Evolutionary conservation across 2,888 invertebrate genomes (phyloP), one percentile per base, ranked within the genome.

Genomic region (Trissolcus brochymenae): DNA sequence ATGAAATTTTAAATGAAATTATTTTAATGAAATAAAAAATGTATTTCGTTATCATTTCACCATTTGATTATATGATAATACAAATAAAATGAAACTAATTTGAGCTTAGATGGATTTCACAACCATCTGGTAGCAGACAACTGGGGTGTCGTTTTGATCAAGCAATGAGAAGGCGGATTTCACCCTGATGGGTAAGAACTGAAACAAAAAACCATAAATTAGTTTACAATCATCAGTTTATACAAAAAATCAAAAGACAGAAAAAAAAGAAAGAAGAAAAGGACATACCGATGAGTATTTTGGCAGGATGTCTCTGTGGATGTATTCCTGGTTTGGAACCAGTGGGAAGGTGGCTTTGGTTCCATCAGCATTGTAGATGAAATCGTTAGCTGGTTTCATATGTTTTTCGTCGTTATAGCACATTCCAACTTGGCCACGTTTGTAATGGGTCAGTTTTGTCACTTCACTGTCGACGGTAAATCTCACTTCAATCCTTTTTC

Each of bases 311-410:
- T 17, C 11, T 51, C 6, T 51, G 21, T 51, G 19, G 17, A 51
- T 11, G 11, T 51, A 51, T 51, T 9, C 11, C 11, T 13, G 3
- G 17, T 11, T 6, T 4, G 51, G 17, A 51, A 16, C 17, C 51
- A 51, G 51, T 6, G 51, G 51, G 51, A 51, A 51, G 19, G 16
- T 19, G 4, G 51, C 51, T 51, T 51, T 16, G 17, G 51, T 17
- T 1, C 51, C 51, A 51, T 51, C 19, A 19, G 1, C 11, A 51
- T 17, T 17, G 51, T 17, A 51, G 14, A 51, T 19, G 7, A 17
- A 13, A 51, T 19, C 19, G 4, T 51, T 19, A 4, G 51, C 51
- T 19, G 19, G 19, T 9, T 16, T 51, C 19, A 51, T 17, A 14
- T 51, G 51, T 9, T n/a, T 17, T 17, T 17, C 19, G 6, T 19